phyloP scores from a whole-genome alignment of 92 coral and sea anemone species.

The Porites rus region DNA sequence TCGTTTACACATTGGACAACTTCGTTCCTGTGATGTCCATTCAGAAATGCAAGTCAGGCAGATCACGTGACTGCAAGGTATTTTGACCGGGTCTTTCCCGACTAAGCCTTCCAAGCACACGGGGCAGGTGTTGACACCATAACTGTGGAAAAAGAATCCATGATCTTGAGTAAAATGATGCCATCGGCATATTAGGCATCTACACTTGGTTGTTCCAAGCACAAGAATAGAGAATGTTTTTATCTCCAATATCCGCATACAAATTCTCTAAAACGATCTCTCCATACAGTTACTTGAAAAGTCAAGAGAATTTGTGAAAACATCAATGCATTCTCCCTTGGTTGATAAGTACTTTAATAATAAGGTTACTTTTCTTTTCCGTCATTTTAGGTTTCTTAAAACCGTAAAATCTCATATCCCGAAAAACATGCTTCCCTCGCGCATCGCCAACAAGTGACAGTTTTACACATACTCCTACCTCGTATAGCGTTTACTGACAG shows the following conservation, averaged over 20 bases:
- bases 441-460: no score
- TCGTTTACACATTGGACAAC: constrained; percentile 57
- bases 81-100: constrained; percentile 61
- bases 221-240: no score
- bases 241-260: no score
- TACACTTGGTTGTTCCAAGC: no score
- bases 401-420: background rate
- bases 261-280: no score
- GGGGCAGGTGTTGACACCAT: constrained; percentile 54
- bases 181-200: no score
- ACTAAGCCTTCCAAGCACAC: constrained; percentile 54
- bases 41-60: constrained; percentile 57
- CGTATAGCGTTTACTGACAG: constrained; percentile 65
- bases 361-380: background rate
- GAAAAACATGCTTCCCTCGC: no score
- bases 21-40: constrained; percentile 48
- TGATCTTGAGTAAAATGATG: no score
- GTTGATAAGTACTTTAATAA: no score
- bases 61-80: constrained; percentile 66
- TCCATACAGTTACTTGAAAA: no score
- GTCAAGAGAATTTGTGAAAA: no score
- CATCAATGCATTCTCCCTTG: no score
- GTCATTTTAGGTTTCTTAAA: background rate
- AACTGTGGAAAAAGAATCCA: constrained; percentile 1
- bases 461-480: constrained; percentile 34